phyloP scores from a whole-genome alignment of 2,113 vertebrate genomes.

The Lepisosteus osseus region DNA sequence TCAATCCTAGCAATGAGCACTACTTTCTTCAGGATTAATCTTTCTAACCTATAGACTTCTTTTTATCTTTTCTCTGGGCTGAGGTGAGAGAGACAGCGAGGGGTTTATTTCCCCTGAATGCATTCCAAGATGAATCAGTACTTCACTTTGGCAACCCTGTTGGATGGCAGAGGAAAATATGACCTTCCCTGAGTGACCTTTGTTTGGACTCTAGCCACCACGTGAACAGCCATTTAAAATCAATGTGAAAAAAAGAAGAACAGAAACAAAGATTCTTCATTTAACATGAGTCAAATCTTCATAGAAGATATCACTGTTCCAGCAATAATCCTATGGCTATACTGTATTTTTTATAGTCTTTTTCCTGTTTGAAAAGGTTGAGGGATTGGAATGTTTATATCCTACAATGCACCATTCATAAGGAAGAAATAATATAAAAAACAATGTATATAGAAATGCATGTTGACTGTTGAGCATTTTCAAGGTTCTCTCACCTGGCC shows the following conservation, averaged over 20 bases:
- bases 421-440: slow-evolving; percentile 40
- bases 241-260: slow-evolving; percentile 34
- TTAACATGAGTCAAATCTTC: slow-evolving; percentile 23
- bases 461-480: too few species aligned
- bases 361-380: slow-evolving; percentile 17
- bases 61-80: slow-evolving; percentile 23
- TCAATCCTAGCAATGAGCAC: too few species aligned
- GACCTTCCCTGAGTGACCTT: slow-evolving; percentile 34
- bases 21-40: background rate
- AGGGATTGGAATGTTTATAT: slow-evolving; percentile 9
- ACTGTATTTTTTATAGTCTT: background rate
- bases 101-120: slow-evolving; percentile 48
- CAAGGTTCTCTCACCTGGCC: too few species aligned
- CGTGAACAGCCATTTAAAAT: slow-evolving; percentile 43
- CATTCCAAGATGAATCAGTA: slow-evolving; percentile 55
- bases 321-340: background rate
- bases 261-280: slow-evolving; percentile 24
- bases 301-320: background rate
- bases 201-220: slow-evolving; percentile 33
- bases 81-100: slow-evolving; percentile 39
- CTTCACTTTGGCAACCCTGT: slow-evolving; percentile 58
- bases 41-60: slow-evolving; percentile 13
- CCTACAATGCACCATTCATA: slow-evolving; percentile 54
- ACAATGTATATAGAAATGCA: slow-evolving; percentile 6
- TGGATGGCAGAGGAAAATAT: slow-evolving; percentile 25